Base-by-base conservation (phyloP, 2,113 vertebrate species). In the Anarrhichthys ocellatus region DNA sequence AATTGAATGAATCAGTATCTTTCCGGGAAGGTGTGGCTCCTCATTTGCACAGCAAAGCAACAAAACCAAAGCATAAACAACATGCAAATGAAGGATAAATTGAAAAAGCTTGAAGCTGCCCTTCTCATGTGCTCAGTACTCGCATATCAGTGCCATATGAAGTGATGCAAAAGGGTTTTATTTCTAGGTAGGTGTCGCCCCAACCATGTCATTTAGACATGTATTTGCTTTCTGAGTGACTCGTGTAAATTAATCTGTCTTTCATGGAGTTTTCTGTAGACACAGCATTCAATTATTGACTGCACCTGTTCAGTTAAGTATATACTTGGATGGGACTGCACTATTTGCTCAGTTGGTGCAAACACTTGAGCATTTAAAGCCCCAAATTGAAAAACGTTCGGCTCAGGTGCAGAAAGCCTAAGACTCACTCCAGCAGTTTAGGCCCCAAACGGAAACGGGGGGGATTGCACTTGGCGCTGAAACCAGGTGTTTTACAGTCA, bases 401-500 rank as follows among this genome's bases (percentile, higher is more conserved):
- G 56, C 24, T 22, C 14, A 42, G 32, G 38, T 22, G 9, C 58
- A 72, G 13, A 67, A 52, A 77, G 36, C 42, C 54, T 3, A 50
- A 85, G 56, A 18, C 50, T 22, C 46, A 18, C 17, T 50, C 5
- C 42, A 77, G 66, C 58, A 32, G 22, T n/a, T 50, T 58, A 62
- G 20, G 44, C 70, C 42, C n/a, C 40, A 38, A 44, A 61, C 29
- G 10, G 44, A n/a, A n/a, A 48, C 10, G n/a, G 27, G 18, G 27
- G 18, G 67, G 63, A 36, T 44, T 24, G 42, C 17, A 40, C 71
- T 84, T 40, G 58, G 27, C 61, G 40, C 78, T 80, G 62, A 87
- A 83, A 92, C 83, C 93, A 92, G 91, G 85, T 92, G 90, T 89
- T 88, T 73, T 75, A 44, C 76, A 78, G 87, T 90, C 86, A 89